Percentiles rank a stretch among this genome's conserved stretches.
Conservation (phyloP, 2,797 vertebrate species). For the Agapornis canus region DNA sequence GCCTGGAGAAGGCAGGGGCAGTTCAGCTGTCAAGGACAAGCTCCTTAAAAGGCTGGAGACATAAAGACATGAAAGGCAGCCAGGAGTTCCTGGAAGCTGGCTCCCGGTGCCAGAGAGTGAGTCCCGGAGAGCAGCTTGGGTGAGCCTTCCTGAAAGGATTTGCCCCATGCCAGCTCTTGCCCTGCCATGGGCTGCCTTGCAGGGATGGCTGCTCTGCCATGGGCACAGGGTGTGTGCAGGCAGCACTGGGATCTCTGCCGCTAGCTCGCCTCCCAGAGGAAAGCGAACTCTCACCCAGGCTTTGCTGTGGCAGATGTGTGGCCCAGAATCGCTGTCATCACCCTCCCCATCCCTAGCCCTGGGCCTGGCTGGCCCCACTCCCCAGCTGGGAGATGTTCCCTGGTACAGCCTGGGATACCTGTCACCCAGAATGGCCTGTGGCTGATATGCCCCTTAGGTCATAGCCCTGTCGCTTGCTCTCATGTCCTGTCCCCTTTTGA, state of each 20-base stretch:
- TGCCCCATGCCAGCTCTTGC: not conserved
- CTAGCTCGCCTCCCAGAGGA: not conserved
- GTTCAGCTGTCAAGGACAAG: not conserved
- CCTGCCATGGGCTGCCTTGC: fast-evolving
- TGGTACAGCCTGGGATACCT: not conserved
- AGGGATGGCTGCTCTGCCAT: not conserved
- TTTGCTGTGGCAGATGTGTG: not conserved
- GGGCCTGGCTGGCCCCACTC: not conserved
- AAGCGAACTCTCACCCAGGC: fast-evolving
- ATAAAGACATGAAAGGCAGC: not conserved
- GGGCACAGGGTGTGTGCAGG: not conserved
- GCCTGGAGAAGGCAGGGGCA: not conserved
- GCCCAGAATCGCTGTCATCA: fast-evolving
- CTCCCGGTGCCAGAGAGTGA: constrained; percentile 2
- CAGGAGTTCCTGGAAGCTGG: constrained; percentile 58
- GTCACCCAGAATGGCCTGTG: not conserved
- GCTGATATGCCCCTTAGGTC: not conserved
- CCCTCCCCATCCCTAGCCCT: not conserved
- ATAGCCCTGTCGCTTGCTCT: not conserved
- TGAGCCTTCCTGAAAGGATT: constrained; percentile 35
- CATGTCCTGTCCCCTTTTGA: fast-evolving
- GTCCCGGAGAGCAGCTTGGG: not conserved
- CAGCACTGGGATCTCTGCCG: not conserved
- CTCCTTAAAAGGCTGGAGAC: constrained; percentile 21
- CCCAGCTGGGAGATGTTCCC: not conserved